Conservation (phyloP, 2,113 vertebrate species). For the Suncus etruscus region DNA sequence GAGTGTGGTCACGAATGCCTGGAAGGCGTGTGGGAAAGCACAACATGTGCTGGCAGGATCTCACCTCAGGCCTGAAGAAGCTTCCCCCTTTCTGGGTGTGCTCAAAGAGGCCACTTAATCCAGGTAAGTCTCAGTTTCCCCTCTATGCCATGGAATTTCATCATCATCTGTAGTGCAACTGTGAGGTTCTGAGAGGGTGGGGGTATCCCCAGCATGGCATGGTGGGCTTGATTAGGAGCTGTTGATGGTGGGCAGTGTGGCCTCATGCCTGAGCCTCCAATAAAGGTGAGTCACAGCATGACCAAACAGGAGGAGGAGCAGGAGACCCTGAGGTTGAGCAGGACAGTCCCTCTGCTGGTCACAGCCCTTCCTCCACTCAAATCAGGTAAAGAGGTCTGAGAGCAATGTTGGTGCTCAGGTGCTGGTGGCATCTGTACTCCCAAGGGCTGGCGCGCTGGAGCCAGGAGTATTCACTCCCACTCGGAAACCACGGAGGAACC, state of each 20-base stretch:
- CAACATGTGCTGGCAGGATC: neutral
- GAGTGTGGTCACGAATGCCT: neutral
- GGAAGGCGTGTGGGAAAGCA: neutral
- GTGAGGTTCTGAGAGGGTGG: neutral
- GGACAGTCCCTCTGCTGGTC: neutral
- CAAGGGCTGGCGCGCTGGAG: neutral
- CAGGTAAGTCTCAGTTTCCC: neutral
- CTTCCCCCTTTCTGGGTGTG: neutral
- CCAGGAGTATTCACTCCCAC: neutral
- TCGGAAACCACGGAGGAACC: neutral
- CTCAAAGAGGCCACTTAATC: neutral
- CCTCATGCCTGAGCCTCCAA: neutral
- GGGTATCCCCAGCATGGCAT: neutral
- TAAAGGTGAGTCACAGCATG: neutral
- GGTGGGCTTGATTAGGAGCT: neutral
- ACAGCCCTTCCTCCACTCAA: no score
- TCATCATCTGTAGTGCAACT: neutral
- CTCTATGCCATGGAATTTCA: neutral
- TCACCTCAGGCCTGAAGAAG: neutral
- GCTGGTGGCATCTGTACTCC: neutral
- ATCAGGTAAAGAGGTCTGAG: no score
- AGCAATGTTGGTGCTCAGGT: no score
- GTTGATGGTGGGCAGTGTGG: accelerated
- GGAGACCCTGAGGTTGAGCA: neutral
- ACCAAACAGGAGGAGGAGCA: neutral